phyloP scores from a whole-genome alignment of 2,888 invertebrate genomes.

The Physocephala rufipes region DNA sequence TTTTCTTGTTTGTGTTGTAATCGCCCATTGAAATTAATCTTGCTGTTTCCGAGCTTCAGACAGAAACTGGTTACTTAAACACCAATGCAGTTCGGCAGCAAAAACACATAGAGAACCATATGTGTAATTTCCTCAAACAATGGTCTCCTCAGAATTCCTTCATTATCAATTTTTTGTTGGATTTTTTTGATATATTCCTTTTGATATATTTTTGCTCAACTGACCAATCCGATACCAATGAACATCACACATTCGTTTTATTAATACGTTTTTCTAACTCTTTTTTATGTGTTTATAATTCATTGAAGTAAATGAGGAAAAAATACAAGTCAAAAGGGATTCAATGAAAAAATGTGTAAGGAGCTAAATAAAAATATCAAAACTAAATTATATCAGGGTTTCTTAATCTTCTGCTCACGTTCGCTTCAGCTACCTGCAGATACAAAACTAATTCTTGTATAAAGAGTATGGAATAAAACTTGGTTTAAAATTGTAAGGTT shows the following conservation, averaged over 20 bases:
- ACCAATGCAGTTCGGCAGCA: no score
- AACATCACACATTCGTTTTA: neutral
- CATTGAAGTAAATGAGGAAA: neutral
- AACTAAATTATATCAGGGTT: neutral
- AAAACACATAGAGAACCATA: neutral
- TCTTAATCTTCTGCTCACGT: neutral
- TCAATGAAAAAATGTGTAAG: conserved; percentile 1
- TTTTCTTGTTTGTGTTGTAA: no score
- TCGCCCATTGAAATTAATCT: no score
- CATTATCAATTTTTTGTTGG: neutral
- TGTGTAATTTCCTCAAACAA: neutral
- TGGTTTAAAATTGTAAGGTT: neutral
- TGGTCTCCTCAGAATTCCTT: neutral
- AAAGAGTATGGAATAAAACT: neutral
- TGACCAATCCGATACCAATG: no score
- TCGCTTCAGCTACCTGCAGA: neutral
- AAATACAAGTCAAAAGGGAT: neutral
- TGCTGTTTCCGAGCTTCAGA: no score
- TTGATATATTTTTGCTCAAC: no score
- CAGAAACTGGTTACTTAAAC: neutral
- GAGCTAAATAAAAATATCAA: neutral
- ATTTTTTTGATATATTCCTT: no score
- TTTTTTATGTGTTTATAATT: neutral
- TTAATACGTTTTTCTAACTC: neutral
- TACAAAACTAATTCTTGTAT: neutral